Evolutionary conservation across 2,113 vertebrate genomes (phyloP).

Genomic region (Anseranas semipalmata): DNA sequence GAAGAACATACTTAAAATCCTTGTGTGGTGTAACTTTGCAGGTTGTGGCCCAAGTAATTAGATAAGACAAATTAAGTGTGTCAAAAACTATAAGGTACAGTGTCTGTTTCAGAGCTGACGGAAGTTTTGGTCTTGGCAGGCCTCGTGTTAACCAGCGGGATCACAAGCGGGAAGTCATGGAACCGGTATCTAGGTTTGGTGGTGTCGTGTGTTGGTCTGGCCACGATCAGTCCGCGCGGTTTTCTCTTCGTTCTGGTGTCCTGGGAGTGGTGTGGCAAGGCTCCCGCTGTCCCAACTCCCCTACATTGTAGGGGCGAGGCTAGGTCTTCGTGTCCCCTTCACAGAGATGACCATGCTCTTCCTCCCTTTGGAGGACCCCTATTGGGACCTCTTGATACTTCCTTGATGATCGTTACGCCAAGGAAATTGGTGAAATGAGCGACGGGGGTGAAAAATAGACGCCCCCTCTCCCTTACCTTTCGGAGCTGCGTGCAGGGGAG

Average conservation of each 20-base stretch:
- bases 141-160: neutral
- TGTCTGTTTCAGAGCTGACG: neutral
- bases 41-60: neutral
- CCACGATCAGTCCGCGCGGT: rapidly evolving
- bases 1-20: neutral
- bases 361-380: neutral
- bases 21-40: neutral
- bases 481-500: neutral
- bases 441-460: neutral
- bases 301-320: neutral
- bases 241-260: neutral
- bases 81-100: neutral
- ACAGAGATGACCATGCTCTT: neutral
- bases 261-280: neutral
- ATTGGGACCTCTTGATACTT: neutral
- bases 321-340: neutral
- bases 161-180: neutral
- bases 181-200: neutral
- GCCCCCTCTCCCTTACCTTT: neutral
- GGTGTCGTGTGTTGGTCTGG: neutral
- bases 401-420: neutral
- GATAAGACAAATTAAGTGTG: neutral
- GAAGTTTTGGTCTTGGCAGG: neutral
- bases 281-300: neutral
- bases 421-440: neutral